Evolutionary conservation across 30 jellyfish, hydroid and myxozoan species (phyloP), one percentile per base, ranked within the genome.

Genomic region (Mastigias papua): DNA sequence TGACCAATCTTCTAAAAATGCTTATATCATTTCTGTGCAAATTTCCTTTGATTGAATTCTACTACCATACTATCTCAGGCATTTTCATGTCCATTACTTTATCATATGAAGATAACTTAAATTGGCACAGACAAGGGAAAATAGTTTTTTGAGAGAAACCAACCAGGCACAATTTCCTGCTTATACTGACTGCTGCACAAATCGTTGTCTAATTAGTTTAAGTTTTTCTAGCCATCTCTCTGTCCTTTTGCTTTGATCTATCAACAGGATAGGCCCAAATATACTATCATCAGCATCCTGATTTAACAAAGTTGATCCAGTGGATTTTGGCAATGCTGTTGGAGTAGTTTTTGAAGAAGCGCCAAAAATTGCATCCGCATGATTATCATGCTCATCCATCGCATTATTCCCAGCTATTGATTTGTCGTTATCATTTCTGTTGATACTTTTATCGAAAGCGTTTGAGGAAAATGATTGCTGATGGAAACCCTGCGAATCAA

Each of bases 191-290:
- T 82, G 84, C 64, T 79, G 37, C 21, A 51, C 32, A 31, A 73
- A 54, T 32, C 35, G 35, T 46, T 85, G 82, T 31, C 94, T 34
- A 20, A 73, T 73, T 42, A 58, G 26, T n/a, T 29, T 34, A 33
- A 85, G 50, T 62, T 85, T 85, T 22, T 72, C 76, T 0, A 85
- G 82, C 94, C 94, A 85, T 46, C 78, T 85, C 25, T 73, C 75
- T 7, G 77, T 62, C 34, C 89, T 61, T 32, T 72, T 21, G 1
- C 29, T 74, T 48, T 74, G 94, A 35, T 85, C 94, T 17, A 85
- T 35, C 0, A 66, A 74, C 25, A 85, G 60, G 34, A 78, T 73
- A 0, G 94, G 94, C 28, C 94, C 94, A 54, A 85, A 73, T 3
- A 85, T 26, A 1, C 73, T 83, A 85, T 85, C 94, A 15, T 85